Conservation (phyloP, 2,888 invertebrate species). For the Oscheius sp. region DNA sequence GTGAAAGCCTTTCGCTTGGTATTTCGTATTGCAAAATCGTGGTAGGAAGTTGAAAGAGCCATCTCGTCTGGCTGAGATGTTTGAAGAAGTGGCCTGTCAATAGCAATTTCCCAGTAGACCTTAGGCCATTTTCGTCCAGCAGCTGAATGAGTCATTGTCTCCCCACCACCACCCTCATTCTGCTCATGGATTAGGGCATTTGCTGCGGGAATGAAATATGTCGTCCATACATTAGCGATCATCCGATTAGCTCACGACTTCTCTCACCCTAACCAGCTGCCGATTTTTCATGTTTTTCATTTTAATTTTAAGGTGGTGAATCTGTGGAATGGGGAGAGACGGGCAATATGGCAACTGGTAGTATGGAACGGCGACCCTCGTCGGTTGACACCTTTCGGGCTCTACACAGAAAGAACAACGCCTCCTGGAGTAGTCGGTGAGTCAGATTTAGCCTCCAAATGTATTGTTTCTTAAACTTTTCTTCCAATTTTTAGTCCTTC, state of each 20-base stretch:
- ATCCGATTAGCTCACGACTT: not conserved
- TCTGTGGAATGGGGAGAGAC: conserved; percentile 31
- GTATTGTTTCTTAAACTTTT: not conserved
- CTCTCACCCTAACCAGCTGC: not conserved
- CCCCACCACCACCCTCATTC: too few species aligned
- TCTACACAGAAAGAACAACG: conserved; percentile 29
- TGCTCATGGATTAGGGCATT: too few species aligned
- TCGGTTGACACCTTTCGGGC: conserved; percentile 53
- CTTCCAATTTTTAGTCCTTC: not conserved
- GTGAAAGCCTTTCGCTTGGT: too few species aligned
- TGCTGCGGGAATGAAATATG: conserved; percentile 24
- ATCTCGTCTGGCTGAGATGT: too few species aligned
- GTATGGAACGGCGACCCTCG: conserved; percentile 40
- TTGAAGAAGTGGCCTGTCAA: too few species aligned
- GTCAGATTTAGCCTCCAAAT: not conserved
- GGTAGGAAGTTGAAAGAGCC: too few species aligned
- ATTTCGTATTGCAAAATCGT: too few species aligned
- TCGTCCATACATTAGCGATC: not conserved
- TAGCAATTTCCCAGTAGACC: too few species aligned
- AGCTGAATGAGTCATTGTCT: not conserved
- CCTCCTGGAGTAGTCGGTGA: conserved; percentile 34
- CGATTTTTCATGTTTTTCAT: not conserved
- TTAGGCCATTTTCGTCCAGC: too few species aligned
- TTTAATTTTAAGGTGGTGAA: conserved; percentile 26
- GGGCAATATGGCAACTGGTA: conserved; percentile 6